phyloP scores from a whole-genome alignment of 92 coral and sea anemone species.

The Epizoanthus illoricatus region DNA sequence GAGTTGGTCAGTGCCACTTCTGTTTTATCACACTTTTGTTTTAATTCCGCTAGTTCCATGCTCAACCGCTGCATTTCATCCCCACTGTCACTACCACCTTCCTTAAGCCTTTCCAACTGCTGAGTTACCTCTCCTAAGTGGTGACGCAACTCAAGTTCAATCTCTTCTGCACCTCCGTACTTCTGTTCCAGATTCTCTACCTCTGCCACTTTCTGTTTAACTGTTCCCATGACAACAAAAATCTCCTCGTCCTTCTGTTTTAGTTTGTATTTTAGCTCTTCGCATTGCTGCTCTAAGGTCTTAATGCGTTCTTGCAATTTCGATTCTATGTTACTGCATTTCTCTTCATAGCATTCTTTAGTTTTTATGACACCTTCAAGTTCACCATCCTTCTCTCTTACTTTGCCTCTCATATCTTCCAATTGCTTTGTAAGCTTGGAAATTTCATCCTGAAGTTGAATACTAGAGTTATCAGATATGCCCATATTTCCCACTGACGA shows the following conservation, averaged over 20 bases:
- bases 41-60: slow-evolving; percentile 2
- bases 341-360: slow-evolving; percentile 37
- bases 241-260: slow-evolving; percentile 80
- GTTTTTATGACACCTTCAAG: slow-evolving; percentile 13
- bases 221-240: slow-evolving; percentile 55
- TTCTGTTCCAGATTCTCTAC: slow-evolving; percentile 60
- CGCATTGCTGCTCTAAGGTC: slow-evolving; percentile 52
- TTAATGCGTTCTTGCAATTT: slow-evolving; percentile 49
- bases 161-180: slow-evolving; percentile 63
- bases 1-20: slow-evolving; percentile 1
- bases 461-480: slow-evolving; percentile 5
- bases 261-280: slow-evolving; percentile 63
- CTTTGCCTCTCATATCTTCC: slow-evolving; percentile 36
- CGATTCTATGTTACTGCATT: slow-evolving; percentile 30
- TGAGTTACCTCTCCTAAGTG: slow-evolving; percentile 84
- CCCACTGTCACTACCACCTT: slow-evolving; percentile 5
- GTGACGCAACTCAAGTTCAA: slow-evolving; percentile 80
- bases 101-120: slow-evolving; percentile 61
- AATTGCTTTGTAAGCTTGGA: slow-evolving; percentile 44
- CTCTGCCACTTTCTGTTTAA: slow-evolving; percentile 52
- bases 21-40: slow-evolving; percentile 1
- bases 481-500: slow-evolving; percentile 1
- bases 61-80: slow-evolving; percentile 24
- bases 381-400: slow-evolving; percentile 42
- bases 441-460: slow-evolving; percentile 36